Base-by-base conservation (phyloP, 2,113 vertebrate species). In the Serranochromis macrocephalus region DNA sequence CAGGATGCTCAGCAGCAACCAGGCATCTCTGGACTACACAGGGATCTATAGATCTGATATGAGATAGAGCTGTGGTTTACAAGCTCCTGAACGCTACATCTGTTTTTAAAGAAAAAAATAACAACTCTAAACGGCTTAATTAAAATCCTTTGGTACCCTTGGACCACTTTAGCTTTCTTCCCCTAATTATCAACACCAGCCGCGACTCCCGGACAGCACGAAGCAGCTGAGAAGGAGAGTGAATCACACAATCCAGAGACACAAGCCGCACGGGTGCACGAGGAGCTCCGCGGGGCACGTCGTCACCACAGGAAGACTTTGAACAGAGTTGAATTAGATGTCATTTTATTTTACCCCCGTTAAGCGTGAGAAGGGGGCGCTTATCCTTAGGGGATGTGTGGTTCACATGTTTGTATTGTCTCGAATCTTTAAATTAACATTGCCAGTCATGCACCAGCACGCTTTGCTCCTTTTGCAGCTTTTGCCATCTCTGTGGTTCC, bases 41-140 rank as follows among this genome's bases (percentile, higher is more conserved):
- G 71, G 66, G 81, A 90, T 92, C 90, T 85, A 79, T 81, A 91
- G 91, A 96, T 95, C 80, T 88, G 92, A 93, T 91, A 55, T 87
- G 78, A 88, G 90, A 93, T 83, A 85, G 61, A 4, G 81, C 88
- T 80, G 86, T 54, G 24, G 53, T 89, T 91, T 91, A 87, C 83
- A 86, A 83, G 86, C 51, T 79, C 80, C 68, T 33, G 17, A 89
- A 55, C 19, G 38, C 51, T 16, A 81, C 73, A 61, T 71, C 80
- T 13, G 84, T 78, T 24, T 88, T 88, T 24, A 21, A 68, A 81
- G 21, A 21, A 38, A 86, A 31, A 2, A 16, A 58, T 6, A 31
- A 82, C 84, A 84, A 19, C 21, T 89, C 33, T 78, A 80, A 90
- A 85, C 11, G 14, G 80, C 88, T 93, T 87, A 83, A 90, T 92